A percentile compares a stretch with the other conserved stretches of the same genome.
These are phyloP conservation scores for Buathra laborator DNA, from an alignment of 2,888 invertebrate species.

Conservation along the genomic window DNA sequence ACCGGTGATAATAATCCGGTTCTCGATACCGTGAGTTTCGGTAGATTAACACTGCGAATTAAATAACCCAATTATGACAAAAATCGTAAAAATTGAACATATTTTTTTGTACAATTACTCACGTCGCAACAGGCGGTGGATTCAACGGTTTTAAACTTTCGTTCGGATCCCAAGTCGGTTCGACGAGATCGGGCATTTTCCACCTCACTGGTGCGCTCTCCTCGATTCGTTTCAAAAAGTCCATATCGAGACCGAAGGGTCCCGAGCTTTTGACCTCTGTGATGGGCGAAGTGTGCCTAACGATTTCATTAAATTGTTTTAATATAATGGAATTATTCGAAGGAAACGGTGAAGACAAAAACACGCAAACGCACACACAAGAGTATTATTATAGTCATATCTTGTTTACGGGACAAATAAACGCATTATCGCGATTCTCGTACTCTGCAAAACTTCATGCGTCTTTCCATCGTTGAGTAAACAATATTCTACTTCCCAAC, in stretches of 20 bases:
- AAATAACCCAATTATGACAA: neutral
- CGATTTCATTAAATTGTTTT: constrained; percentile 31
- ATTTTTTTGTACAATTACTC: constrained; percentile 64
- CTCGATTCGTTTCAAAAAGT: constrained; percentile 90
- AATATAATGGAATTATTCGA: too few species aligned
- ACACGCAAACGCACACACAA: neutral
- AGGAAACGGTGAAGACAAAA: neutral
- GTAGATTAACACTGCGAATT: constrained; percentile 80
- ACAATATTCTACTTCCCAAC: constrained; percentile 59
- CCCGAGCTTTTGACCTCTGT: constrained; percentile 86
- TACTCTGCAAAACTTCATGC: constrained; percentile 30
- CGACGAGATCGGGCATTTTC: constrained; percentile 83
- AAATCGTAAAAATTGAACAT: neutral
- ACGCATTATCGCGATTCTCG: neutral
- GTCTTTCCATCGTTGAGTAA: neutral
- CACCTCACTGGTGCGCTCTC: constrained; percentile 81
- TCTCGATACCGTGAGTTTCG: constrained; percentile 85
- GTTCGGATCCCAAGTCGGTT: constrained; percentile 80
- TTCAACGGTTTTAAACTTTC: constrained; percentile 76
- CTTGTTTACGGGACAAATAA: constrained; percentile 11
- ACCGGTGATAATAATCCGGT: constrained; percentile 84
- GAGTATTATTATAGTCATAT: neutral
- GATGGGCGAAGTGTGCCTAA: constrained; percentile 75
- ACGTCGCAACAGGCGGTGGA: constrained; percentile 74
- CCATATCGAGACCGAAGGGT: constrained; percentile 92